phyloP scores from a whole-genome alignment of 2,113 vertebrate species.

The Camarhynchus parvulus region DNA sequence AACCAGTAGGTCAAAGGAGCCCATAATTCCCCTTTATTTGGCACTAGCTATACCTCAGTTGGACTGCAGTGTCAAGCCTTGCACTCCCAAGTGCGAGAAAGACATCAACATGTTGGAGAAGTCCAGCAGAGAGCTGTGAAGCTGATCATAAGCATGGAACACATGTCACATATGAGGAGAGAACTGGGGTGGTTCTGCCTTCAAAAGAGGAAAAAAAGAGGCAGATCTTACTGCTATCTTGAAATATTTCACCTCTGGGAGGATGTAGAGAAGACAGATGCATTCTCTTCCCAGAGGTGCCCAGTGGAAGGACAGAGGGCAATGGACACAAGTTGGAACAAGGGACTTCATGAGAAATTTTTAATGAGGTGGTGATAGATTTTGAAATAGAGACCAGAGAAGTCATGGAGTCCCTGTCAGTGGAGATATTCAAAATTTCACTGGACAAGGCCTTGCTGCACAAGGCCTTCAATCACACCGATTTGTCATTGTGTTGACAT shows the following conservation, averaged over 20 bases:
- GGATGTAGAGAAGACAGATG: neutral
- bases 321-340: neutral
- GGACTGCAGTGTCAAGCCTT: neutral
- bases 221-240: neutral
- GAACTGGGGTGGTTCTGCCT: neutral
- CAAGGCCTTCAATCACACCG: neutral
- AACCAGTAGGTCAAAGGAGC: neutral
- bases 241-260: neutral
- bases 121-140: neutral
- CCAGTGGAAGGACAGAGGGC: neutral
- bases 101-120: rapidly evolving
- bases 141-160: neutral
- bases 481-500: neutral
- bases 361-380: neutral
- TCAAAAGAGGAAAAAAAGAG: neutral
- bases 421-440: neutral
- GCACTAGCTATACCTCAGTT: neutral
- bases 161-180: neutral
- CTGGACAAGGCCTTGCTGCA: neutral
- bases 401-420: neutral
- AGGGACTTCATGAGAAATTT: neutral
- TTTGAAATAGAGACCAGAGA: neutral
- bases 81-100: neutral
- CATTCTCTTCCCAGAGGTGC: neutral
- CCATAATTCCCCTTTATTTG: neutral